Evolutionary conservation across 1,140 invertebrate genomes (phyloP).

Genomic region (Matsumurasca onukii): DNA sequence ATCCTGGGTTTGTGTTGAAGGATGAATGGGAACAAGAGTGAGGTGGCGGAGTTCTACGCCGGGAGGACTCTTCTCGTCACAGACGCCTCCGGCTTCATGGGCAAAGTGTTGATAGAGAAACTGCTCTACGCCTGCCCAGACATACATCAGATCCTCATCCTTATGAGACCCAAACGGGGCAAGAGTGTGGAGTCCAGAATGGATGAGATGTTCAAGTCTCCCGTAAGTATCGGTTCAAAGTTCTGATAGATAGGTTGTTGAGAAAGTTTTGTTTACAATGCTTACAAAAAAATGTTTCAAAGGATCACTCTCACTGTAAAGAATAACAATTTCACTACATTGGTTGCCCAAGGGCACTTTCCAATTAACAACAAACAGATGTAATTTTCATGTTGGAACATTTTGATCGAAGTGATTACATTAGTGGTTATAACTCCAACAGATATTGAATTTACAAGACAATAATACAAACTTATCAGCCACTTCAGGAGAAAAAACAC

Average conservation of each 20-base stretch:
- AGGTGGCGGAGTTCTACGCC: conserved; percentile 55
- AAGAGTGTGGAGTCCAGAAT: conserved; percentile 42
- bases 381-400: too few relatives aligned
- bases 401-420: too few relatives aligned
- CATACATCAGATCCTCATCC: conserved; percentile 53
- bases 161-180: conserved; percentile 55
- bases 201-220: conserved; percentile 42
- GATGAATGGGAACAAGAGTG: conserved; percentile 27
- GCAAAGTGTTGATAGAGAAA: conserved; percentile 66
- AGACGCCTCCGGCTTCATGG: conserved; percentile 61
- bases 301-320: neutral
- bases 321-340: neutral
- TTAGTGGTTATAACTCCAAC: too few relatives aligned
- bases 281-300: neutral
- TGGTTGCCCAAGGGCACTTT: too few relatives aligned
- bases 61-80: conserved; percentile 70
- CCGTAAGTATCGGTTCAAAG: conserved; percentile 38
- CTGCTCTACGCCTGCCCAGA: conserved; percentile 56
- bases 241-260: too few relatives aligned
- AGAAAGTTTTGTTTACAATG: too few relatives aligned
- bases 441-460: too few relatives aligned
- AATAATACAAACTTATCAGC: too few relatives aligned
- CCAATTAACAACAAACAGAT: too few relatives aligned
- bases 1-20: neutral
- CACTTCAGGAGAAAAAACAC: too few relatives aligned